phyloP scores from a whole-genome alignment of 2,888 invertebrate genomes.

The Caenorhabditis sp. region DNA sequence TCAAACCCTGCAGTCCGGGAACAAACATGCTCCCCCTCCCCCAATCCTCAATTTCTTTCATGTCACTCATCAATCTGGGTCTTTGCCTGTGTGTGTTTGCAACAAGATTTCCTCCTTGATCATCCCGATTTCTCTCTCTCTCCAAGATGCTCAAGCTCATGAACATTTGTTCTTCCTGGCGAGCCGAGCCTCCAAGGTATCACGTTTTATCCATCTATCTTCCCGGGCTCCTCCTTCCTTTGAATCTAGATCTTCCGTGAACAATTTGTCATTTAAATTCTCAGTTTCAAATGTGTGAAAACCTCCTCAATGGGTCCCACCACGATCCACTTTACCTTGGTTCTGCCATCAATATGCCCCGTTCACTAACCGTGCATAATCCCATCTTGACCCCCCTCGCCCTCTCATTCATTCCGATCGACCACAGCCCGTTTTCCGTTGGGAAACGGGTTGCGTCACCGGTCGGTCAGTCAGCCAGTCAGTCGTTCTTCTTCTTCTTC shows the following conservation, averaged over 20 bases:
- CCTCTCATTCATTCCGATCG: neutral
- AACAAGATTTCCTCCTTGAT: conserved; percentile 20
- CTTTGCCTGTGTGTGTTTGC: too few species aligned
- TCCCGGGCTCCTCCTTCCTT: too few species aligned
- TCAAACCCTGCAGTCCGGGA: neutral
- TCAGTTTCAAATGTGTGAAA: neutral
- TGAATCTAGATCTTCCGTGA: neutral
- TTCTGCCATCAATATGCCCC: neutral
- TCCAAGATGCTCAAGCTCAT: too few species aligned
- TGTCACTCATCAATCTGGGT: conserved; percentile 49
- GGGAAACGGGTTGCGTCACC: conserved; percentile 7
- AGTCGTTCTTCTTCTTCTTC: too few species aligned
- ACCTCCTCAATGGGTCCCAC: neutral
- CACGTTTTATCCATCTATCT: too few species aligned
- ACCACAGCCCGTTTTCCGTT: neutral
- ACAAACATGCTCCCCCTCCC: conserved; percentile 24
- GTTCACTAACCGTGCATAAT: conserved; percentile 1
- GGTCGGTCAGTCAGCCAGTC: conserved; percentile 21
- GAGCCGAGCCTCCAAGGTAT: neutral
- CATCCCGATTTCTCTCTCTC: conserved; percentile 8
- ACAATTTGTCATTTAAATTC: too few species aligned
- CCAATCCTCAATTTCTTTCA: conserved; percentile 12
- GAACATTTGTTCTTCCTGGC: conserved; percentile 43
- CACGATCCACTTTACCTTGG: neutral
- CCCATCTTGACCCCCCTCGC: neutral